Base-by-base conservation (phyloP, 2,797 vertebrate species). In the Rhinophrynus dorsalis region DNA sequence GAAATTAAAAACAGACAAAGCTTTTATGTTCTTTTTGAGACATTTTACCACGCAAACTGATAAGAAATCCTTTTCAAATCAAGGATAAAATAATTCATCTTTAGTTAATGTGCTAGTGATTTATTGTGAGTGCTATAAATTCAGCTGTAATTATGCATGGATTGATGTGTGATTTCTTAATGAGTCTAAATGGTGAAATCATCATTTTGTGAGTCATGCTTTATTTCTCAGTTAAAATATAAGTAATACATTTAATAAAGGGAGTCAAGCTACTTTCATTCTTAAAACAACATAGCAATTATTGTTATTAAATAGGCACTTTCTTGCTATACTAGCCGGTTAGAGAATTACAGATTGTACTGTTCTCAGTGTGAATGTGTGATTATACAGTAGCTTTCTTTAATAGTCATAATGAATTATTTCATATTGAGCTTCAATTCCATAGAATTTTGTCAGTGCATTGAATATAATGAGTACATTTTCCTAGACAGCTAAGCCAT, bases 151-250 rank as follows among this genome's bases (percentile, higher is more conserved):
- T 91, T 91, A 90, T 87, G 82, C 56, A 76, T 87, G 87, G 89
- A 90, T 86, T 86, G 84, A 89, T 90, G 85, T 89, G 86, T 84
- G 89, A 91, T 91, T 91, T 90, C 78, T 81, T 91, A 91, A 91
- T 88, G 84, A 88, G 85, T 78, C 81, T 87, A 90, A 89, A 84
- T 87, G 85, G 88, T 86, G 85, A 90, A 89, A 89, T 87, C 82
- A 87, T 89, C 78, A 30, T 90, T 90, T 88, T 86, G 80, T 83
- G 86, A 89, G 86, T 89, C 88, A 89, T 80, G 80, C 80, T 85
- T 90, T 91, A 87, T 90, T 89, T 86, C 87, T 88, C 88, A 86
- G 67, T 72, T 66, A 66, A 89, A 90, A 87, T 82, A 81, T 81
- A 83, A 23, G 30, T 81, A 85, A 88, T 83, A 83, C 80, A 75